A percentile compares a stretch with the other conserved stretches of the same genome.
These are phyloP conservation scores for Phrynosoma blainvillii DNA, from an alignment of 2,113 vertebrate genomes.

Conservation along the genomic window DNA sequence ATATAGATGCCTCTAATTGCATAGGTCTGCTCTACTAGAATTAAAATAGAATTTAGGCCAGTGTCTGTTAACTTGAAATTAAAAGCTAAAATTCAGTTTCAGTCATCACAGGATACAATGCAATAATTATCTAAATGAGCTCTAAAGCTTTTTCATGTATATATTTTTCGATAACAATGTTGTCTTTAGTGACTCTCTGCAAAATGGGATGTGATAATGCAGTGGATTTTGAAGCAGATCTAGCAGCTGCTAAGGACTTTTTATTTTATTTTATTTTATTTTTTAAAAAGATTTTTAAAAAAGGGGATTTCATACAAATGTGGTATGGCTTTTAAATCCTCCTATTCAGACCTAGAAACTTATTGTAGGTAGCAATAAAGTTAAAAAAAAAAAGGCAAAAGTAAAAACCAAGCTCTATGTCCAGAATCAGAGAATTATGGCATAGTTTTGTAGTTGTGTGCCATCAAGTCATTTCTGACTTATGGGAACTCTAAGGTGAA, in stretches of 20 bases:
- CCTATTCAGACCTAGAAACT: no score
- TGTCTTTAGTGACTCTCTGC: background rate
- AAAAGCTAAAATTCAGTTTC: conserved; percentile 24
- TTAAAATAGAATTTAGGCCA: background rate
- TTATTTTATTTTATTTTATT: background rate
- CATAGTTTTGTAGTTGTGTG: no score
- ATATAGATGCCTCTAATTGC: no score
- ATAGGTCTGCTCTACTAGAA: no score
- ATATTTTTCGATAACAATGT: background rate
- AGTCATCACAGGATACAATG: background rate
- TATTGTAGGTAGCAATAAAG: no score
- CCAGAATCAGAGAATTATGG: no score
- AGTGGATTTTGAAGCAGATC: background rate
- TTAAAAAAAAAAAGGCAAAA: no score
- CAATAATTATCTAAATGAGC: background rate
- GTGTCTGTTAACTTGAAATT: background rate
- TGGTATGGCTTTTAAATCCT: no score
- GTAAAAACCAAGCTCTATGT: no score
- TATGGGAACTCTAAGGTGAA: no score
- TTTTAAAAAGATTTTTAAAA: background rate
- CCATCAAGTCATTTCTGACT: no score
- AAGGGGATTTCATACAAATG: no score
- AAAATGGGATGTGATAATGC: background rate
- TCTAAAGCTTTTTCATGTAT: background rate
- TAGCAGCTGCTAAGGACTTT: background rate